These are phyloP conservation scores for Tortrix viridana DNA, from an alignment of 2,888 invertebrate species.

Conservation along the genomic window DNA sequence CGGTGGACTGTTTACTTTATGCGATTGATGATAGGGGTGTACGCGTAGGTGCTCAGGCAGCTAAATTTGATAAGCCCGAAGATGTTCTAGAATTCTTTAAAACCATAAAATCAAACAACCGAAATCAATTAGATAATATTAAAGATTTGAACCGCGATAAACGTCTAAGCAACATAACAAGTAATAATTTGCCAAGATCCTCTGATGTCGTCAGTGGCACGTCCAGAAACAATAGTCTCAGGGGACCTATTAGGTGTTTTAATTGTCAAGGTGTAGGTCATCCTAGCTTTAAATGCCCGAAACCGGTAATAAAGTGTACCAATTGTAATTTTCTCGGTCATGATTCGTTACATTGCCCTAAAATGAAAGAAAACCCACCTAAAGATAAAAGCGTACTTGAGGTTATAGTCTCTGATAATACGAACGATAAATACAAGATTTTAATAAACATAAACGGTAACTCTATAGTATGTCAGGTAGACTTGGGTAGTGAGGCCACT, in stretches of 20 bases:
- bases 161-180: background rate
- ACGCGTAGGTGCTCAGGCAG: conserved; percentile 5
- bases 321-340: conserved; percentile 3
- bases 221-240: background rate
- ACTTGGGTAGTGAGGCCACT: no score
- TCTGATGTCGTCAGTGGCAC: background rate
- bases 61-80: conserved; percentile 8
- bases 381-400: conserved; percentile 9
- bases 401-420: background rate
- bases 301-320: conserved; percentile 2
- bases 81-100: background rate
- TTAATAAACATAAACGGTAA: no score
- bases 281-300: conserved; percentile 11
- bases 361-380: background rate
- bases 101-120: background rate
- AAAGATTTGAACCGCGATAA: background rate
- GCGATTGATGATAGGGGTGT: conserved; percentile 1
- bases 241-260: background rate
- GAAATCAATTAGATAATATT: background rate
- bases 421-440: no score
- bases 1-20: conserved; percentile 7
- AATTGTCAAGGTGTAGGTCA: conserved; percentile 4
- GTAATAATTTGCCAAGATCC: background rate
- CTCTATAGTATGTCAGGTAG: no score
- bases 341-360: background rate